phyloP scores from a whole-genome alignment of 2,888 invertebrate genomes.

The Magallana nippona region DNA sequence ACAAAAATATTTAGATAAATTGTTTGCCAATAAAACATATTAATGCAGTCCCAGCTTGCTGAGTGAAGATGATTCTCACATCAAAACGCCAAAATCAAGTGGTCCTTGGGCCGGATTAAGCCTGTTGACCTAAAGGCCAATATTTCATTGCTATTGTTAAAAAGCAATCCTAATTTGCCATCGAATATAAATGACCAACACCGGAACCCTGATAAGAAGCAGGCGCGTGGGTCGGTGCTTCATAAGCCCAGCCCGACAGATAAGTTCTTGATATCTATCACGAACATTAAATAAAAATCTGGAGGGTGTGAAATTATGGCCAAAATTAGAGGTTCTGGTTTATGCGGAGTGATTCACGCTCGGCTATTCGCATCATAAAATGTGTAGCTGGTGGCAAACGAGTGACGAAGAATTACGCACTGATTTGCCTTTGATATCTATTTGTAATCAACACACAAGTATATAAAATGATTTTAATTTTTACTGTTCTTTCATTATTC shows the following conservation, averaged over 20 bases:
- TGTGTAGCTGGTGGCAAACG: no score
- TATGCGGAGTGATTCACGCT: background rate
- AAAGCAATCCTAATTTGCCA: conserved; percentile 27
- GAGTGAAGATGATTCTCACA: conserved; percentile 19
- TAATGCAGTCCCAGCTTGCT: conserved; percentile 5
- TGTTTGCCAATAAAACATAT: conserved; percentile 32
- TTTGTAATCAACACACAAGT: no score
- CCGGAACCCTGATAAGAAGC: background rate
- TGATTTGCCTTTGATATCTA: no score
- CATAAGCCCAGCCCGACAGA: background rate
- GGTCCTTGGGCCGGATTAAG: conserved; percentile 17
- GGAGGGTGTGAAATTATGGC: conserved; percentile 16
- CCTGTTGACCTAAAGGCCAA: conserved; percentile 27
- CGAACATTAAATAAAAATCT: conserved; percentile 27
- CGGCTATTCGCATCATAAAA: background rate
- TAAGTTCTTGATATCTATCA: background rate
- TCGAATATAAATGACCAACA: conserved; percentile 32
- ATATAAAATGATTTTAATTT: no score
- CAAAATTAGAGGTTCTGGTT: background rate
- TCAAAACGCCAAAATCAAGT: conserved; percentile 33
- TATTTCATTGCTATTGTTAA: conserved; percentile 33
- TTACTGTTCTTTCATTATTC: no score
- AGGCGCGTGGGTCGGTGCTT: background rate
- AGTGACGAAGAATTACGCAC: no score
- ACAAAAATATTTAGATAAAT: conserved; percentile 32